These are phyloP conservation scores for Magallana gigas DNA, from an alignment of 1,140 invertebrate species.

Conservation along the genomic window DNA sequence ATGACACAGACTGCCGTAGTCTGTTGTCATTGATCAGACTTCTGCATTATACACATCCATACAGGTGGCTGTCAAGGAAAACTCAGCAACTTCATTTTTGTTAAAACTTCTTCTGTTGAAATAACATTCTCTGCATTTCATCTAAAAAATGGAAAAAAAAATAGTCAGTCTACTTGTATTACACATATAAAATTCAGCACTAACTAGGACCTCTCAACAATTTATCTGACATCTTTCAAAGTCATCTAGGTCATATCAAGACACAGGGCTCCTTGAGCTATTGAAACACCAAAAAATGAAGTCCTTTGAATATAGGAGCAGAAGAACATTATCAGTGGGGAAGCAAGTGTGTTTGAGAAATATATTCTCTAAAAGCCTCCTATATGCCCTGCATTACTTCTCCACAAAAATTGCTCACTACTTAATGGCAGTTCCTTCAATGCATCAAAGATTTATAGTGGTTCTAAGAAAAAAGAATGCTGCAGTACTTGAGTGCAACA, in stretches of 20 bases:
- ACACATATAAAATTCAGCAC: background rate
- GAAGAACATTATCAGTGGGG: constrained; percentile 6
- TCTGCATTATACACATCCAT: background rate
- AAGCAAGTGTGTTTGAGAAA: constrained; percentile 6
- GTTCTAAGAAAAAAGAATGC: no score
- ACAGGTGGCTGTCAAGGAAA: background rate
- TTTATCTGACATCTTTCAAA: constrained; percentile 1
- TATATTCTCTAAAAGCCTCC: background rate
- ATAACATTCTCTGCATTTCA: background rate
- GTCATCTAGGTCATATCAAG: constrained; percentile 14
- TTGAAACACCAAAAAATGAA: background rate
- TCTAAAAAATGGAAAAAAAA: background rate
- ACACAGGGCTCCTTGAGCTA: background rate
- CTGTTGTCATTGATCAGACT: background rate
- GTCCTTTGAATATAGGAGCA: background rate
- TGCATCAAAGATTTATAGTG: no score
- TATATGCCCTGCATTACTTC: background rate
- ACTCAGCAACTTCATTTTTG: background rate
- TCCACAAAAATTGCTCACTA: no score
- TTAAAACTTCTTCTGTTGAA: background rate
- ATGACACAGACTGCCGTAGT: background rate
- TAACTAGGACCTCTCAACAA: background rate
- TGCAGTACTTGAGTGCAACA: no score
- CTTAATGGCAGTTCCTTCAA: no score
- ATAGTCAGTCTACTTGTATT: background rate